Base-by-base conservation (phyloP, 1,140 invertebrate genomes). In the Lysiphlebus fabarum region DNA sequence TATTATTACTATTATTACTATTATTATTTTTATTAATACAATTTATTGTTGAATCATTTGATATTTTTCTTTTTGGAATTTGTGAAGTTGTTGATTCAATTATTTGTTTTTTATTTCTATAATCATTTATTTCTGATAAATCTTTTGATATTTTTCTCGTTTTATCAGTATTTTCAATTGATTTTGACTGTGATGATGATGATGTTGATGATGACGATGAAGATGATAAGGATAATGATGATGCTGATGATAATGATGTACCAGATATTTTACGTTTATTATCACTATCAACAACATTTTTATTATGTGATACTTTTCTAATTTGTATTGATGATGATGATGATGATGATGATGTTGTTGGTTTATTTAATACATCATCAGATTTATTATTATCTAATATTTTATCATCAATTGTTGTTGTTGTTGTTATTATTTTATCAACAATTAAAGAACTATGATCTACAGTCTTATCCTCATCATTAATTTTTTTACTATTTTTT, bases 381-480 rank as follows among this genome's bases (percentile, higher is more conserved):
- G 2, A 2, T 26, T 1, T 26, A 26, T 47, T 56, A 7, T 34
- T 56, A 48, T 37, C 48, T 9, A 43, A 34, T 5, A 45, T 1
- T 6, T 1, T 34, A 26, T 26, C 17, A n/a, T n/a, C n/a, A n/a
- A n/a, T n/a, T n/a, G n/a, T n/a, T n/a, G n/a, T n/a, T n/a, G n/a
- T n/a, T n/a, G n/a, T n/a, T 41, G 1, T 51, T 43, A 26, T 43
- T 51, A 7, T 17, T 11, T 33, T 48, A 58, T 64, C 56, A 45
- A 61, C 56, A 53, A 33, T 34, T 11, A 45, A 60, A 38, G 36
- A 26, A 51, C 37, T 53, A 53, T 43, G 41, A 62, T 74, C 69
- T 63, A 65, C 68, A 70, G 64, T 75, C 69, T 72, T 70, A 66
- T 73, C 68, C 69, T 76, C 69, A 70, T 77, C 71, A 58, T 65